Evolutionary conservation across 1,140 invertebrate species (phyloP).

Genomic region (Bilobella aurantiaca): DNA sequence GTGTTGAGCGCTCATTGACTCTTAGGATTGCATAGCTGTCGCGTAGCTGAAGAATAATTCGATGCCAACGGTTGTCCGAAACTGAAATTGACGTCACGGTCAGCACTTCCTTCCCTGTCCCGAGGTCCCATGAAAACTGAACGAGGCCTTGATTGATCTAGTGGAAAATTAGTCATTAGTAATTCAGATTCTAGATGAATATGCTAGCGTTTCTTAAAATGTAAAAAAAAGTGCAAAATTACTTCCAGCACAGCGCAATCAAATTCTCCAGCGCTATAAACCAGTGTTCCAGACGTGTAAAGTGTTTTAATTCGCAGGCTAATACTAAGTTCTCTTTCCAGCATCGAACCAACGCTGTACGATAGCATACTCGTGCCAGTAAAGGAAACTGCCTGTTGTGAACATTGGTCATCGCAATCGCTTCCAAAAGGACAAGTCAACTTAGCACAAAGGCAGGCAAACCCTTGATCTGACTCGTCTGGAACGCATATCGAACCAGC

Average conservation of each 20-base stretch:
- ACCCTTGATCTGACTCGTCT: slow-evolving; percentile 56
- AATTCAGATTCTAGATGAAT: neutral
- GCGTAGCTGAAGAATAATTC: slow-evolving; percentile 27
- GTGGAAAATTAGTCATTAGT: neutral
- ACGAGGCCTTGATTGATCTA: slow-evolving; percentile 35
- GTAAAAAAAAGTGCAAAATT: slow-evolving; percentile 25
- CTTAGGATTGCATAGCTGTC: slow-evolving; percentile 30
- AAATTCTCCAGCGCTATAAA: slow-evolving; percentile 71
- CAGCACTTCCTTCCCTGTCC: slow-evolving; percentile 34
- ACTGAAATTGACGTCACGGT: slow-evolving; percentile 34
- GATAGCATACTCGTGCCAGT: slow-evolving; percentile 33
- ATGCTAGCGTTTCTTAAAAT: slow-evolving; percentile 15
- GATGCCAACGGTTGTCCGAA: slow-evolving; percentile 33
- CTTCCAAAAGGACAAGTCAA: slow-evolving; percentile 70
- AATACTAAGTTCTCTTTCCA: slow-evolving; percentile 70
- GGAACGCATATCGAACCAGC: slow-evolving; percentile 63
- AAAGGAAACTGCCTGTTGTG: slow-evolving; percentile 33
- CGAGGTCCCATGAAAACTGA: slow-evolving; percentile 33
- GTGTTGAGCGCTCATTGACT: slow-evolving; percentile 33
- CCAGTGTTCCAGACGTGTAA: slow-evolving; percentile 70
- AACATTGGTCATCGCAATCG: slow-evolving; percentile 39
- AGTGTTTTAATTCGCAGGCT: slow-evolving; percentile 71
- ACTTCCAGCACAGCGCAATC: slow-evolving; percentile 85
- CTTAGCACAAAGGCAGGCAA: slow-evolving; percentile 61
- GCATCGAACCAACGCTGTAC: slow-evolving; percentile 39